These are phyloP conservation scores for Piaya cayana DNA, from an alignment of 2,113 vertebrate species.

Conservation along the genomic window DNA sequence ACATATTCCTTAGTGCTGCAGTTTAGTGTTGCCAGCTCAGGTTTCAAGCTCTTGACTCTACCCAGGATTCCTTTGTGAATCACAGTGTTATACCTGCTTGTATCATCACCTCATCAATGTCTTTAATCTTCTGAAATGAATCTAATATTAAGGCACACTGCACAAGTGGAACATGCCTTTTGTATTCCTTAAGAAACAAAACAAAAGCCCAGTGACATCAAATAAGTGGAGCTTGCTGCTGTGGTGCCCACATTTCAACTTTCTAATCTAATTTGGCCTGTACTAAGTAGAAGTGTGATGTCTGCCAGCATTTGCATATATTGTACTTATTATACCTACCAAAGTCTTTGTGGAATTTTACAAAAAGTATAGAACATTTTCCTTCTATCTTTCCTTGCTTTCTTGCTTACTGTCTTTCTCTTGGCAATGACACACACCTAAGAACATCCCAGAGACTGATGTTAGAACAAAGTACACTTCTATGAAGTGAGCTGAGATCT, in stretches of 20 bases:
- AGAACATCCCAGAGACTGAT: neutral
- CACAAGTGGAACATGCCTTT: neutral
- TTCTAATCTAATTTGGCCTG: neutral
- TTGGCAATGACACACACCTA: neutral
- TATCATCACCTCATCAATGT: neutral
- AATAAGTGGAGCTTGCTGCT: neutral
- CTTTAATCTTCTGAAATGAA: slow-evolving; percentile 15
- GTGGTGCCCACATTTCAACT: neutral
- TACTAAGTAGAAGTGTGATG: neutral
- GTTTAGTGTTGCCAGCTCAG: neutral
- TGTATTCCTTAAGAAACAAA: neutral
- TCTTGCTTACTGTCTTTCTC: neutral
- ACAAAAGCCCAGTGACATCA: neutral
- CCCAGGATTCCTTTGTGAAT: neutral
- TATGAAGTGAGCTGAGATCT: neutral
- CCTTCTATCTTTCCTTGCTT: neutral
- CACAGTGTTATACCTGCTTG: neutral
- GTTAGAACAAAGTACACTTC: neutral
- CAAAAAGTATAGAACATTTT: neutral
- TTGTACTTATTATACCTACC: neutral
- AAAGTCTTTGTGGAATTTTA: neutral
- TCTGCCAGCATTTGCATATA: neutral
- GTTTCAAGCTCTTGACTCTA: neutral
- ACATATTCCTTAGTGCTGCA: neutral
- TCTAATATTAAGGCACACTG: neutral